Conservation (phyloP, 2,113 vertebrate genomes). For the Raja brachyura region DNA sequence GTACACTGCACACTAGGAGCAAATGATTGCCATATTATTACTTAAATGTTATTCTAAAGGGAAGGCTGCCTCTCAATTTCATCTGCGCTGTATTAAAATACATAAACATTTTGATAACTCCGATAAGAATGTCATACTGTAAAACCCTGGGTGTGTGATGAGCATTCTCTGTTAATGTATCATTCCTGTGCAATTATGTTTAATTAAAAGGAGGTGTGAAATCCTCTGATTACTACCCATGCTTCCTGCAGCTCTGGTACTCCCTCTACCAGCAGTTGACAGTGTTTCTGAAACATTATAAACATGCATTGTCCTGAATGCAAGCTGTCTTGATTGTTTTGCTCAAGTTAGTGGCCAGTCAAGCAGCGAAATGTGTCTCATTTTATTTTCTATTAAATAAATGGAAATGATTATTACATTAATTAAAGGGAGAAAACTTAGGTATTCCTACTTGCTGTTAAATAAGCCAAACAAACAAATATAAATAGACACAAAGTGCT, state of each 20-base stretch:
- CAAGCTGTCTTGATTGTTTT: not conserved
- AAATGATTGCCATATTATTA: constrained; percentile 4
- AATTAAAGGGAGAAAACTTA: not conserved
- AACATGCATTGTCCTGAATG: not conserved
- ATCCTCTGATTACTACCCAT: not conserved
- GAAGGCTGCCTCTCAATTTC: not conserved
- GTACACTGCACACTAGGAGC: not conserved
- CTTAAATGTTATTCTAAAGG: not conserved
- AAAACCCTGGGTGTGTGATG: not conserved
- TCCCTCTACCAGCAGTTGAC: not conserved
- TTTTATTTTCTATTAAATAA: not conserved
- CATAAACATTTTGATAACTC: not conserved
- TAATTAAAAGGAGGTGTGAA: not conserved
- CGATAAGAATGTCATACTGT: not conserved
- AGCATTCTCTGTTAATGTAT: not conserved
- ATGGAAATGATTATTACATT: not conserved
- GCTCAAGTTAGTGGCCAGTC: not conserved
- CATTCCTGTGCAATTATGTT: not conserved
- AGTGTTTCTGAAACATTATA: not conserved
- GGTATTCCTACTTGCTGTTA: not conserved
- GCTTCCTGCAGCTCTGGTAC: not conserved
- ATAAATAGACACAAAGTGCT: too few species aligned
- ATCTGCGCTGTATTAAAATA: not conserved
- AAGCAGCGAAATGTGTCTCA: not conserved
- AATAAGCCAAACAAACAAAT: not conserved